Conservation (phyloP, 2,888 invertebrate species). For the Neoaliturus tenellus region DNA sequence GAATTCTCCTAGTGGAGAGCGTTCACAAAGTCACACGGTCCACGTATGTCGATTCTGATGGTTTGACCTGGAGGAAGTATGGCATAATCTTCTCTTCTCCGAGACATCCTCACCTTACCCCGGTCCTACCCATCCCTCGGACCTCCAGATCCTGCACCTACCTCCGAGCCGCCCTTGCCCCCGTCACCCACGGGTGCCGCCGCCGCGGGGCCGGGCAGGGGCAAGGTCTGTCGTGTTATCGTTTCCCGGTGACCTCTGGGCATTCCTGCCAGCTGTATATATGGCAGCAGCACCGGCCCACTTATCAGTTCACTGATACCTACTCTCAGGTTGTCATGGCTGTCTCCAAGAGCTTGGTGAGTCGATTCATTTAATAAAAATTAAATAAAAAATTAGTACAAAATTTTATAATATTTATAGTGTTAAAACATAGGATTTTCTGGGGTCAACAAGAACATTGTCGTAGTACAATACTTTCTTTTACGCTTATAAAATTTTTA, state of each 20-base stretch:
- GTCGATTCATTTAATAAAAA: neutral
- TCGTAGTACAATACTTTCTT: too few species aligned
- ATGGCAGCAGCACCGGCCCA: neutral
- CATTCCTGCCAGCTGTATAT: conserved; percentile 28
- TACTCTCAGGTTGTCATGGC: conserved; percentile 40
- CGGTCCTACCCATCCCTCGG: too few species aligned
- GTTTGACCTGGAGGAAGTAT: too few species aligned
- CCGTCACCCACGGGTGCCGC: neutral
- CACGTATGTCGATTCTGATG: too few species aligned
- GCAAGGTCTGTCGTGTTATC: neutral
- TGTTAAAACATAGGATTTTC: too few species aligned
- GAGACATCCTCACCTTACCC: too few species aligned
- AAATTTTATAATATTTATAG: too few species aligned
- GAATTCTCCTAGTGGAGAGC: too few species aligned
- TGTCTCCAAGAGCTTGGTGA: conserved; percentile 43
- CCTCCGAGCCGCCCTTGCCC: neutral
- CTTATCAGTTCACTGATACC: conserved; percentile 36
- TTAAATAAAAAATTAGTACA: neutral
- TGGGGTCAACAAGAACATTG: too few species aligned
- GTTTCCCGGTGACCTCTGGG: conserved; percentile 27
- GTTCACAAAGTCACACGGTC: too few species aligned
- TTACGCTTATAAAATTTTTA: too few species aligned
- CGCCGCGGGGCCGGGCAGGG: neutral
- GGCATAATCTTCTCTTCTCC: too few species aligned
- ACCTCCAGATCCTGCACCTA: neutral